Evolutionary conservation across 2,113 vertebrate genomes (phyloP).

Genomic region (Mus spicilegus): DNA sequence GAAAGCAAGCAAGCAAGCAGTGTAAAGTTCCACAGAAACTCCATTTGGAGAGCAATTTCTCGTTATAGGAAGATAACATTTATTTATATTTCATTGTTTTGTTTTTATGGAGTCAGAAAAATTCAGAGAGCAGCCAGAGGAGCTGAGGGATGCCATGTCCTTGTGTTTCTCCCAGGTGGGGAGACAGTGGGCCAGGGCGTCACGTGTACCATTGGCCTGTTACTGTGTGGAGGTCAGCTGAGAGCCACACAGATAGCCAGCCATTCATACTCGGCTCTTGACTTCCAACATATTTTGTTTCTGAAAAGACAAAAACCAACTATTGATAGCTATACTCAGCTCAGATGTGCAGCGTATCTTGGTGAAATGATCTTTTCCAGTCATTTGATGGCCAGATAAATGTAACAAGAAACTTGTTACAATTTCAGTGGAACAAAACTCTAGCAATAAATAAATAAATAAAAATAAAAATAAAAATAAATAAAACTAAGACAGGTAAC

Average conservation of each 20-base stretch:
- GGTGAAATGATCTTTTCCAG: constrained; percentile 54
- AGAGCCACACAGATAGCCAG: neutral
- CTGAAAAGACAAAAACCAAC: constrained; percentile 63
- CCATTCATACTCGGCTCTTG: constrained; percentile 40
- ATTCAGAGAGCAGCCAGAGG: neutral
- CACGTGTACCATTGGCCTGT: neutral
- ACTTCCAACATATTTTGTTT: constrained; percentile 63
- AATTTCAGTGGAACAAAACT: neutral
- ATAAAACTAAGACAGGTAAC: neutral
- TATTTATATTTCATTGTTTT: constrained; percentile 25
- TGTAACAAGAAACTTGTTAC: neutral
- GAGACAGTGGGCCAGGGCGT: neutral
- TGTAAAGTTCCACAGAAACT: constrained; percentile 8
- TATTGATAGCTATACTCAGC: constrained; percentile 29
- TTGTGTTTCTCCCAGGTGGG: neutral
- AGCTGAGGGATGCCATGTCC: neutral
- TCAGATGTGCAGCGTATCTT: neutral
- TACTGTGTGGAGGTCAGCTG: neutral
- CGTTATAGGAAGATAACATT: neutral
- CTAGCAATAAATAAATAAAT: neutral
- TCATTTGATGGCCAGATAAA: constrained; percentile 43
- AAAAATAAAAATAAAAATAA: neutral
- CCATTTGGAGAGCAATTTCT: constrained; percentile 29
- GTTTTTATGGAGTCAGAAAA: constrained; percentile 15
- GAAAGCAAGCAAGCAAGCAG: neutral